phyloP scores from a whole-genome alignment of 30 jellyfish, hydroid and myxozoan species.

The Aurelia sp. region DNA sequence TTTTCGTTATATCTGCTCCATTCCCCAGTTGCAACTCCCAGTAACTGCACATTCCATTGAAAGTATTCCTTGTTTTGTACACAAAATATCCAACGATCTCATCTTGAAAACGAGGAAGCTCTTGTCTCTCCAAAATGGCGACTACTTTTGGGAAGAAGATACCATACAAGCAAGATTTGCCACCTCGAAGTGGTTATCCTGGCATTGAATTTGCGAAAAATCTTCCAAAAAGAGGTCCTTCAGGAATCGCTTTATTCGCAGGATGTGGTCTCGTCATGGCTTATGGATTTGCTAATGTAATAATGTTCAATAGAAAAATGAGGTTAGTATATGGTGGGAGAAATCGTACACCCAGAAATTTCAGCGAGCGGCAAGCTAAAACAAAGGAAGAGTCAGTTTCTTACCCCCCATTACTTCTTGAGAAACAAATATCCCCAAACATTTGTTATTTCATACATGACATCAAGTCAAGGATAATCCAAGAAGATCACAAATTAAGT shows the following conservation, averaged over 20 bases:
- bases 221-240: constrained; percentile 90
- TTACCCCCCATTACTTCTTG: no score
- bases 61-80: no score
- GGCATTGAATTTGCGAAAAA: constrained; percentile 71
- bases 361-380: no score
- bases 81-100: background rate
- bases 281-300: constrained; percentile 78
- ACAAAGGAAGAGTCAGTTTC: no score
- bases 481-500: no score
- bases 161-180: constrained; percentile 96
- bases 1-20: no score
- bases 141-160: constrained; percentile 68
- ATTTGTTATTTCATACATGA: no score
- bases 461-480: no score
- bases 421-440: no score
- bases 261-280: constrained; percentile 88
- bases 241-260: constrained; percentile 87
- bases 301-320: constrained; percentile 67
- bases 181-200: constrained; percentile 98
- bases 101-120: background rate
- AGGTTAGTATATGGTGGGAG: constrained; percentile 55
- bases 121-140: constrained; percentile 75
- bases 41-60: no score
- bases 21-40: no score
- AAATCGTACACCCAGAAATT: background rate